Evolutionary conservation across 2,888 invertebrate genomes (phyloP), one percentile per base, ranked within the genome.

Genomic region (Petrophora chlorosata): DNA sequence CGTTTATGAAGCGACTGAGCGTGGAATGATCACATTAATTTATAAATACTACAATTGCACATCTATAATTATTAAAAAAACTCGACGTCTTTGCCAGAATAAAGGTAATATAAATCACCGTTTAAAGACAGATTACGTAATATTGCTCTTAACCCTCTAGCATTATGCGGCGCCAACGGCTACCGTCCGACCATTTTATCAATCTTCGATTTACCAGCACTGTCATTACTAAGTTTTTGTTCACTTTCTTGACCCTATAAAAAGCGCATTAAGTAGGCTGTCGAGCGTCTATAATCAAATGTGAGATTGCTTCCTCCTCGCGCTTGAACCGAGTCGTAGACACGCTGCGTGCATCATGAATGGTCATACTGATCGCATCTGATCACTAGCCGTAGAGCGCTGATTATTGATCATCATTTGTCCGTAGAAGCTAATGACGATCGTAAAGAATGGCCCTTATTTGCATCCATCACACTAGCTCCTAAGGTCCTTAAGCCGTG

Each of bases 261-360:
- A 44, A 44, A 53, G 43, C 29, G 32, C 52, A 52, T 56, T 52
- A 48, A 38, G 46, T 41, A 44, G 49, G 16, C 33, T 29, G 25
- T 25, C 36, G 22, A 15, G 17, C 16, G 15, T 5, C 46, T 43
- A 29, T 43, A 43, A 52, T 41, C 49, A 36, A n/a, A 22, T 4
- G n/a, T 3, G 13, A 10, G 19, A 19, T 28, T 42, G 26, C 41
- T 47, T 44, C 47, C 43, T 22, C 7, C 26, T 22, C 43, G 28
- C 16, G 10, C 3, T 25, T 34, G n/a, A n/a, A n/a, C 5, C 15
- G 5, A 14, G 13, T 15, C 40, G 15, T 29, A 22, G 17, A 4
- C 36, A 1, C n/a, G n/a, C n/a, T n/a, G n/a, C n/a, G n/a, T n/a
- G n/a, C n/a, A n/a, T n/a, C n/a, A n/a, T n/a, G n/a, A n/a, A n/a